Percentiles rank a stretch among this genome's conserved stretches.
These are phyloP conservation scores for Spea hammondii DNA, from an alignment of 2,797 vertebrate genomes.

Conservation along the genomic window DNA sequence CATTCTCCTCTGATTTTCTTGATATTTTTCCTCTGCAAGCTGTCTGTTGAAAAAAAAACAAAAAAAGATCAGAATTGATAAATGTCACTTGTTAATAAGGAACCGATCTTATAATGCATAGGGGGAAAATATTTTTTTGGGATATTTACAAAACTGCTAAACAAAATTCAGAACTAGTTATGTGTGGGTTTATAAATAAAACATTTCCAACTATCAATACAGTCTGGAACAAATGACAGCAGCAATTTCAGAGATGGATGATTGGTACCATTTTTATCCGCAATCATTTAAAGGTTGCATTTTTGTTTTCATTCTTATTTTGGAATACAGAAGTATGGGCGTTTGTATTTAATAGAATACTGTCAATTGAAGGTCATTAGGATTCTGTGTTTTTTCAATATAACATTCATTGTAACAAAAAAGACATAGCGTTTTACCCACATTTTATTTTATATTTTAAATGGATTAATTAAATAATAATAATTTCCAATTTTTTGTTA, in stretches of 20 bases:
- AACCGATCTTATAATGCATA: no score
- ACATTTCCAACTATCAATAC: slow-evolving; percentile 7
- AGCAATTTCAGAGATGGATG: slow-evolving; percentile 13
- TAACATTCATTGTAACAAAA: no score
- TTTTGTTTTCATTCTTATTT: neutral
- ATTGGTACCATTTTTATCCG: neutral
- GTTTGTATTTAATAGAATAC: neutral
- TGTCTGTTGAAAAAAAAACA: slow-evolving; percentile 68
- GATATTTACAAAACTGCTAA: neutral
- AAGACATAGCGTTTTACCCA: no score
- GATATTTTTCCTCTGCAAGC: slow-evolving; percentile 76
- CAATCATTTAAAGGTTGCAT: slow-evolving; percentile 8
- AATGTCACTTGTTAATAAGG: no score
- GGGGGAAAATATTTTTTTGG: no score
- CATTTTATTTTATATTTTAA: no score
- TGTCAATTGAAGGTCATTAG: slow-evolving; percentile 1
- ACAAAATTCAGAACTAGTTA: neutral
- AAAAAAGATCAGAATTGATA: no score
- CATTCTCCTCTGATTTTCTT: slow-evolving; percentile 73
- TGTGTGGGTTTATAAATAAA: neutral
- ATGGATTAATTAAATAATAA: no score
- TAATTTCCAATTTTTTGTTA: no score
- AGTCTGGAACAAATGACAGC: slow-evolving; percentile 13
- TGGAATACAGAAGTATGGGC: neutral
- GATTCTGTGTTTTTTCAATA: neutral